Base-by-base conservation (phyloP, 1,140 invertebrate genomes). In the Anadara kagoshimensis region DNA sequence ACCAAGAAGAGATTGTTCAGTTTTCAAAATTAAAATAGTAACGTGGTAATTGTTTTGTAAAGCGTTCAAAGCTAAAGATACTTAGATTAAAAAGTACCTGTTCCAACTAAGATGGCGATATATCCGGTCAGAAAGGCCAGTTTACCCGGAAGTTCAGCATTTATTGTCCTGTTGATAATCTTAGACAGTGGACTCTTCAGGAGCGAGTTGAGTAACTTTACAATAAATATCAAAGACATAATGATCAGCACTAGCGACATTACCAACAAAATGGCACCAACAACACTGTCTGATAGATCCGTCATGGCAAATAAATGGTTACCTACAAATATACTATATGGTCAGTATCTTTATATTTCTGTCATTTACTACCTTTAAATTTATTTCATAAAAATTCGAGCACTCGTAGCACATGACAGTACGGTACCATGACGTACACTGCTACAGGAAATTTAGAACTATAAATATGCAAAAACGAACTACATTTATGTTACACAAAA, bases 181-280 rank as follows among this genome's bases (percentile, higher is more conserved):
- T 76, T 69, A 1, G 91, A 90, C 22, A 92, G 88, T 26, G 75
- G 73, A 14, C 75, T 91, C 78, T 90, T 78, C 75, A 90, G 78
- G 26, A 90, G 64, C 16, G 85, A 84, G 68, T 88, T 78, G 5
- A 93, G 89, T 16, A 92, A 83, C 80, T 92, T 92, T 18, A 93
- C 92, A 57, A 93, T 90, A 29, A 87, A 66, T 24, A 92, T 85
- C 5, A 93, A 85, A 73, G 92, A 92, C 14, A 80, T 36, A 56
- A 89, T 91, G 5, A 93, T 87, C 0, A 91, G 66, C 5, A 91
- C 26, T 5, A 93, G 82, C 0, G 92, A 90, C 24, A 89, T 65
- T 0, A 90, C 83, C 16, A 93, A 68, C 43, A 93, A 75, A 26
- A 92, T 79, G 5, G 88, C 54, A 1, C 92, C 91, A 41, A 91